Evolutionary conservation across 2,113 vertebrate genomes (phyloP).

Genomic region (Onychostoma macrolepis): DNA sequence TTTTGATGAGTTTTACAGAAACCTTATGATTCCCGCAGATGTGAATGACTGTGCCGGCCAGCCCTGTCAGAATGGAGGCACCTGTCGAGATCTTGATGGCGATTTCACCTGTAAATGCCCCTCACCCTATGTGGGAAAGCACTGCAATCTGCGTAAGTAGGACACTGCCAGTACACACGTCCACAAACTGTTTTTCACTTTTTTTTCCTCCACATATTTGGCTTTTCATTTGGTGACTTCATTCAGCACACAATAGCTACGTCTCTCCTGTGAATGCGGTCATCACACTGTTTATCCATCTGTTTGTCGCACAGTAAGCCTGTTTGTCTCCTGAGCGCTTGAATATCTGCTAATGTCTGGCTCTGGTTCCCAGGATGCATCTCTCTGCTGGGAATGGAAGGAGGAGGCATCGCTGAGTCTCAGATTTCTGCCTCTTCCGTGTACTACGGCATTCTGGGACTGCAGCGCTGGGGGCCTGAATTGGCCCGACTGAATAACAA

Average conservation of each 20-base stretch:
- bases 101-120: conserved; percentile 82
- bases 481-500: conserved; percentile 88
- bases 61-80: conserved; percentile 82
- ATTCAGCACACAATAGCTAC: conserved; percentile 16
- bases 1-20: neutral
- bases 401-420: conserved; percentile 82
- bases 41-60: conserved; percentile 77
- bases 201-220: neutral
- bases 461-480: conserved; percentile 94
- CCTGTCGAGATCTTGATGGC: conserved; percentile 76
- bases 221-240: neutral
- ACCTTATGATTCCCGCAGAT: conserved; percentile 61
- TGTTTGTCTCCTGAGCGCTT: conserved; percentile 12
- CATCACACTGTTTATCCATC: conserved; percentile 52
- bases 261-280: conserved; percentile 29
- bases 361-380: conserved; percentile 78
- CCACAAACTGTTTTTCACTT: neutral
- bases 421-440: conserved; percentile 90
- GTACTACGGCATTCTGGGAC: conserved; percentile 83
- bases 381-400: conserved; percentile 88
- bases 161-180: neutral
- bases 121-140: conserved; percentile 84
- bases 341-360: conserved; percentile 32
- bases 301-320: conserved; percentile 28
- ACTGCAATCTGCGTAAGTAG: conserved; percentile 78